Conservation (phyloP, 2,113 vertebrate species). For the Mirounga angustirostris region DNA sequence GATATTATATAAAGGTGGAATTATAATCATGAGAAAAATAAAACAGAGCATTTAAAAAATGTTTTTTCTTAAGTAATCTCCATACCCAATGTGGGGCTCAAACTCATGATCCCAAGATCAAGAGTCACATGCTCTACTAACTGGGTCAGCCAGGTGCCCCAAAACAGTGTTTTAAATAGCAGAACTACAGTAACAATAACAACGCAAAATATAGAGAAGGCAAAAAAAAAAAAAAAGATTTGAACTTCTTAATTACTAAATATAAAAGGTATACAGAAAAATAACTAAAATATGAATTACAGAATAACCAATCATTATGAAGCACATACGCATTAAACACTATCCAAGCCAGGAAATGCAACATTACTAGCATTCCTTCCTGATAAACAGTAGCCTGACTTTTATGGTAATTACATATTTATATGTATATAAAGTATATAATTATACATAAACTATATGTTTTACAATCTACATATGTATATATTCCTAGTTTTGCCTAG, state of each 20-base stretch:
- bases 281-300: conserved; percentile 39
- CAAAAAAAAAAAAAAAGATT: background rate
- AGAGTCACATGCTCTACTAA: background rate
- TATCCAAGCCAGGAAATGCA: conserved; percentile 2
- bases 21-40: background rate
- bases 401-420: background rate
- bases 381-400: background rate
- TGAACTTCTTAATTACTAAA: conserved; percentile 34
- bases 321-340: background rate
- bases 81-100: background rate
- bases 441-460: background rate
- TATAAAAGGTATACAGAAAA: background rate
- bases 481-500: background rate
- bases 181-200: background rate
- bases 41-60: background rate
- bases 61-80: background rate
- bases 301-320: conserved; percentile 16
- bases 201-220: background rate
- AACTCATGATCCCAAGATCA: background rate
- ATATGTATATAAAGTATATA: background rate
- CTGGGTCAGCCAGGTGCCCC: background rate
- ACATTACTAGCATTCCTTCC: conserved; percentile 21
- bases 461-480: background rate
- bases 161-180: background rate
- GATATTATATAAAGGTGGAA: background rate